Evolutionary conservation across 1,140 invertebrate species (phyloP).

Genomic region (Aphis craccivora): DNA sequence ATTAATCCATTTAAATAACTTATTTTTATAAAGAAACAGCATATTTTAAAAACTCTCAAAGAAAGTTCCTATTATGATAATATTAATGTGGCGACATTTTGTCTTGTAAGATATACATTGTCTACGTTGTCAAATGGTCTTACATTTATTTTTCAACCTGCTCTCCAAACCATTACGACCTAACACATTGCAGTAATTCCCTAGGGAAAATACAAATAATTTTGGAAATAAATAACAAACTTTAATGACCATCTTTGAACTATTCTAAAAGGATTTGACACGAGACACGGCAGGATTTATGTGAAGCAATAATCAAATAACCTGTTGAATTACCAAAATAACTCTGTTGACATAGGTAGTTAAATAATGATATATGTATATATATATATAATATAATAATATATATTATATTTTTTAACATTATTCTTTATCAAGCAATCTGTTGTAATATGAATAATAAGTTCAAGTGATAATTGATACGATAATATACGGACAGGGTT

Average conservation of each 20-base stretch:
- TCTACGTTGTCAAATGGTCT: neutral
- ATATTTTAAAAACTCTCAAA: neutral
- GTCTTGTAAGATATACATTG: slow-evolving; percentile 13
- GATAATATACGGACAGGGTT: no score
- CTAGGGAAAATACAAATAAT: neutral
- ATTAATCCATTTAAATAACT: neutral
- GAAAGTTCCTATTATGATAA: neutral
- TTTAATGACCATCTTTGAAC: slow-evolving; percentile 23
- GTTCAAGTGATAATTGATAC: no score
- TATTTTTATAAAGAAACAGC: neutral
- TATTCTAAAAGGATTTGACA: slow-evolving; percentile 17
- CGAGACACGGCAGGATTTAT: neutral
- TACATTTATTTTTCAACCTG: slow-evolving; percentile 28
- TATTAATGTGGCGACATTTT: neutral
- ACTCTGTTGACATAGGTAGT: neutral
- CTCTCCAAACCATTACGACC: neutral
- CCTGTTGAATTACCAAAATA: neutral
- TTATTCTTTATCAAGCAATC: no score
- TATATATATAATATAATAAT: no score
- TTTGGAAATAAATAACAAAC: slow-evolving; percentile 23
- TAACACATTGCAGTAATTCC: slow-evolving; percentile 14
- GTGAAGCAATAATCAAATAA: neutral
- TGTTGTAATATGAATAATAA: no score
- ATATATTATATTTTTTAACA: no score
- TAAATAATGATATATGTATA: neutral